phyloP scores from a whole-genome alignment of 2,888 invertebrate genomes.

The Ophion slaviceki region DNA sequence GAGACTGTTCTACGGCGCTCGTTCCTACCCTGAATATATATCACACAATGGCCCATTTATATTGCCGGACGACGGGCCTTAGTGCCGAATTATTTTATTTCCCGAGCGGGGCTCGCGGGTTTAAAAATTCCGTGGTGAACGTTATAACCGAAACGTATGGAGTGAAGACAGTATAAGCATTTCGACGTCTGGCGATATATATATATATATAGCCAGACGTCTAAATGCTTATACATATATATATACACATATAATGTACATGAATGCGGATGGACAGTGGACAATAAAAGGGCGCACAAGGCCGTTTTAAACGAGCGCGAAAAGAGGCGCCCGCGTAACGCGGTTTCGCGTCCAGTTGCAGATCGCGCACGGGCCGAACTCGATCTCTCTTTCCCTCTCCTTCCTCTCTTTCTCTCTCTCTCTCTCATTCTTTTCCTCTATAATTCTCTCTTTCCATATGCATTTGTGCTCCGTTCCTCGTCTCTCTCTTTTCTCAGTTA shows the following conservation, averaged over 20 bases:
- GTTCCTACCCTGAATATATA: background rate
- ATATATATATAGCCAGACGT: background rate
- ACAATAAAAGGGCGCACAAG: conserved; percentile 55
- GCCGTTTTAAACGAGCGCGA: conserved; percentile 56
- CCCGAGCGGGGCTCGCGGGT: conserved; percentile 35
- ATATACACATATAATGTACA: background rate
- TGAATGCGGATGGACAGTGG: conserved; percentile 27
- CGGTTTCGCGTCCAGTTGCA: conserved; percentile 52
- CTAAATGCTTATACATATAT: background rate
- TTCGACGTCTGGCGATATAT: conserved; percentile 12
- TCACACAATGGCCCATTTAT: conserved; percentile 42
- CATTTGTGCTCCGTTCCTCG: conserved; percentile 19
- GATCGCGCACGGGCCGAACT: conserved; percentile 61
- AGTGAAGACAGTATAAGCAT: background rate
- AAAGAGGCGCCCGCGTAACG: conserved; percentile 59
- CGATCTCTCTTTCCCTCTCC: conserved; percentile 18
- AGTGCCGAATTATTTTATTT: conserved; percentile 60
- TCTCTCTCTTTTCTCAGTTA: conserved; percentile 14
- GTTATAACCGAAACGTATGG: conserved; percentile 28
- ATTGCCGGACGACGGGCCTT: conserved; percentile 34
- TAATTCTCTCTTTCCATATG: conserved; percentile 10
- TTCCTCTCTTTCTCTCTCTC: conserved; percentile 10
- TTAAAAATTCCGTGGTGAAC: conserved; percentile 55
- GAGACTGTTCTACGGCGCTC: conserved; percentile 16
- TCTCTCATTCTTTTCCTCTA: conserved; percentile 22